Conservation (phyloP, 2,113 vertebrate genomes). For the Cathartes aura region DNA sequence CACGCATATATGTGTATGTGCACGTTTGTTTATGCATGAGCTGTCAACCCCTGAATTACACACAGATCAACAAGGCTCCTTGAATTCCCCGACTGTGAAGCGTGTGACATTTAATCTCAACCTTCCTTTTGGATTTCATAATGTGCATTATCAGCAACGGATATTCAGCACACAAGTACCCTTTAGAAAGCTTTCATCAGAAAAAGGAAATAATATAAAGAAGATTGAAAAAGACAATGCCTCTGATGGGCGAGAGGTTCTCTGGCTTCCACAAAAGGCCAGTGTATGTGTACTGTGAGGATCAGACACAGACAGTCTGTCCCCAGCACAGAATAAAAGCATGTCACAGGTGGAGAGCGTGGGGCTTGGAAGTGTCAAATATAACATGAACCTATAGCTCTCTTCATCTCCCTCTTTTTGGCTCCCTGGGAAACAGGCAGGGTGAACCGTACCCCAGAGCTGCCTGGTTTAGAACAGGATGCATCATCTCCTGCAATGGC, state of each 20-base stretch:
- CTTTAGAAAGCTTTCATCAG: constrained; percentile 20
- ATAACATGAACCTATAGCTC: not conserved
- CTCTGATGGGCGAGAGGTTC: not conserved
- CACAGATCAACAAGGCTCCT: constrained; percentile 26
- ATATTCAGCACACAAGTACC: constrained; percentile 20
- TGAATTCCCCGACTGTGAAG: not conserved
- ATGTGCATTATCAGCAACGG: not conserved
- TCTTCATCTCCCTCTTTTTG: not conserved
- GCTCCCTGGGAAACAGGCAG: not conserved
- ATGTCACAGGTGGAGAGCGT: not conserved
- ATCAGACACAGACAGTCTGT: not conserved
- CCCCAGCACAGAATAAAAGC: not conserved
- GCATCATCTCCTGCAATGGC: not conserved
- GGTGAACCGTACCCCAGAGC: not conserved
- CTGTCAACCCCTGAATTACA: not conserved
- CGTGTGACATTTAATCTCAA: constrained; percentile 24
- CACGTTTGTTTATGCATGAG: constrained; percentile 38
- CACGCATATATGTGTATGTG: not conserved
- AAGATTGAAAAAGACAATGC: not conserved
- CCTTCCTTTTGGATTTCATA: constrained; percentile 16
- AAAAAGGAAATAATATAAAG: not conserved
- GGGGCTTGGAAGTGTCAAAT: not conserved
- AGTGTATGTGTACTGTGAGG: not conserved
- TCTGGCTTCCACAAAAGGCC: not conserved
- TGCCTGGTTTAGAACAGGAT: not conserved